Percentiles rank a stretch among this genome's conserved stretches.
Conservation (phyloP, 2,797 vertebrate species). For the Gadopsis marmoratus region DNA sequence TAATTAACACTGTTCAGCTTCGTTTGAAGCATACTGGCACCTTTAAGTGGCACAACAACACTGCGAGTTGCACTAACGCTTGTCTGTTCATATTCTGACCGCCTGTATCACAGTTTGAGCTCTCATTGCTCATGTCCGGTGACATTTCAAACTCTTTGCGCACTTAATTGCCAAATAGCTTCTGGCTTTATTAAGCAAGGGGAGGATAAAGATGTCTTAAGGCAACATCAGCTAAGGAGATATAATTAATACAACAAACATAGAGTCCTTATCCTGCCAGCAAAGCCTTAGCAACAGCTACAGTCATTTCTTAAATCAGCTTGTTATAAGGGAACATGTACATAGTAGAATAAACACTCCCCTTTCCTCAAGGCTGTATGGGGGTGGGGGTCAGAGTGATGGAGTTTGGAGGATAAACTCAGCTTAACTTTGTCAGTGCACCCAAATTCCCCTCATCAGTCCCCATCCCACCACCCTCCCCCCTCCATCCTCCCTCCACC, state of each 20-base stretch:
- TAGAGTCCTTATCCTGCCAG: constrained; percentile 32
- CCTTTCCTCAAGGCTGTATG: constrained; percentile 36
- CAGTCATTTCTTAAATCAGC: constrained; percentile 59
- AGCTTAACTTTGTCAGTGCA: constrained; percentile 50
- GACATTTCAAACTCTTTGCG: constrained; percentile 45
- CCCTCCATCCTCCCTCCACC: constrained; percentile 3
- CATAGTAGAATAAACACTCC: constrained; percentile 52
- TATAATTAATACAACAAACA: constrained; percentile 41
- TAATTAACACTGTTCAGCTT: constrained; percentile 4
- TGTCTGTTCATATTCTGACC: constrained; percentile 11
- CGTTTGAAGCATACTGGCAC: background rate
- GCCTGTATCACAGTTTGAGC: constrained; percentile 13
- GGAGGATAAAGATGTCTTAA: constrained; percentile 38
- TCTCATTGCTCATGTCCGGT: constrained; percentile 19
- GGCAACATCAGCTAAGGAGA: constrained; percentile 45
- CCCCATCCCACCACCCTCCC: constrained; percentile 1
- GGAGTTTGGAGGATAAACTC: constrained; percentile 56
- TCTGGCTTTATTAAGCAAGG: constrained; percentile 40
- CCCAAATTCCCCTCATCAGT: constrained; percentile 37
- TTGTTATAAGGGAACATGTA: constrained; percentile 55
- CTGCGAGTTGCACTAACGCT: background rate
- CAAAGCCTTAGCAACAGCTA: constrained; percentile 56
- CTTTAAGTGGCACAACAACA: constrained; percentile 13
- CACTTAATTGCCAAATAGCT: constrained; percentile 36
- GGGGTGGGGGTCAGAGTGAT: constrained; percentile 45